Evolutionary conservation across 2,888 invertebrate genomes (phyloP), one percentile per base, ranked within the genome.

Genomic region (Neria commutata): DNA sequence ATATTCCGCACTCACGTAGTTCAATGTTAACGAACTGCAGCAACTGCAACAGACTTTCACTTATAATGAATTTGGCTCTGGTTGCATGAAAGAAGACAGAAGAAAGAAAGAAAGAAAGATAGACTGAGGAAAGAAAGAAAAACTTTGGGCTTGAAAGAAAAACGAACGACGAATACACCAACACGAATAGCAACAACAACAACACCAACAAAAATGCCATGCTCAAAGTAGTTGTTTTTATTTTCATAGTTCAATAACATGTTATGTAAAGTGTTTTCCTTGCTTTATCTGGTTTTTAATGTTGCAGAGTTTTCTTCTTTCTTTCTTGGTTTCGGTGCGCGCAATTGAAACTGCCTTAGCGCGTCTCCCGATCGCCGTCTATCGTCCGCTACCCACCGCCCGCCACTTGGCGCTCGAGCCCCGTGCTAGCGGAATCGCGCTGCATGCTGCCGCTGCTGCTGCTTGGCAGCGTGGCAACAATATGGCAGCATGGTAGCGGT

Each of bases 181-280:
- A n/a, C 60, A 48, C 21, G 56, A 26, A 29, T 62, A 55, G 51
- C 62, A 57, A 47, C 54, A 42, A 59, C 56, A 45, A 16, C 50
- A 54, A 24, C 60, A 55, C 55, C 52, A 56, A 56, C 52, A 55
- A 53, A 63, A 67, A 68, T 8, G 17, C 16, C 6, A 14, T 16
- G 14, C 49, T 23, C 21, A 23, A 17, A 54, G 25, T 26, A 58
- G 48, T 58, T 48, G 58, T 69, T 72, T 70, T 69, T 68, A 63
- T 68, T 69, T 71, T 65, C 67, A 71, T 67, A 75, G 77, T 77
- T 77, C 77, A 77, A 77, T 77, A 77, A 77, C 77, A 77, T 76
- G 77, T 77, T 77, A 77, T 77, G 76, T 77, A 77, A 77, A 77
- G 70, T 72, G 72, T 77, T 77, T 77, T 77, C 69, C 70, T 69